Evolutionary conservation across 2,113 vertebrate species (phyloP).

Genomic region (Corvus hawaiiensis): DNA sequence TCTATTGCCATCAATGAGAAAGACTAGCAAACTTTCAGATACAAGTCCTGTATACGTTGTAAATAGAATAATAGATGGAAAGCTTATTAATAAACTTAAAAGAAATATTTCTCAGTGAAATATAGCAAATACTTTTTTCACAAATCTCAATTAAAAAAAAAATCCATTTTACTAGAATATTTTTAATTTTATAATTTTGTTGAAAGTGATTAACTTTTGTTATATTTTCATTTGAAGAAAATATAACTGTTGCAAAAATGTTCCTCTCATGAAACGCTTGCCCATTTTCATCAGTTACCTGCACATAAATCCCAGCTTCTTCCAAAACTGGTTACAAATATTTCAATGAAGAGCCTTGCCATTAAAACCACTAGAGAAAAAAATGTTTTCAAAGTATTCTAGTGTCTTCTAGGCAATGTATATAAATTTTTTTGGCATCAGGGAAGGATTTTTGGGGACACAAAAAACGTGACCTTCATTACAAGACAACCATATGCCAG

Average conservation of each 20-base stretch:
- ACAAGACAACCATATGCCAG: neutral
- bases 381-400: neutral
- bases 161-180: neutral
- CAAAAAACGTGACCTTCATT: neutral
- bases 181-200: neutral
- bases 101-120: neutral
- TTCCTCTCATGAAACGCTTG: neutral
- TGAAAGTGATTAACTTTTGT: neutral
- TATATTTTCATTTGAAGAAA: neutral
- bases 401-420: neutral
- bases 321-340: neutral
- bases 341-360: neutral
- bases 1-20: neutral
- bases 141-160: neutral
- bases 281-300: neutral
- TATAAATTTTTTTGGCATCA: neutral
- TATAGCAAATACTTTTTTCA: neutral
- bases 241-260: rapidly evolving
- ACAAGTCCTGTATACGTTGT: neutral
- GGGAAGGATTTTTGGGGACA: neutral
- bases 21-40: neutral
- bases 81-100: neutral
- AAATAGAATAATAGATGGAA: neutral
- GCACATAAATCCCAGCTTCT: neutral
- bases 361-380: neutral